Evolutionary conservation across 2,113 vertebrate genomes (phyloP).

Genomic region (Centrocercus urophasianus): DNA sequence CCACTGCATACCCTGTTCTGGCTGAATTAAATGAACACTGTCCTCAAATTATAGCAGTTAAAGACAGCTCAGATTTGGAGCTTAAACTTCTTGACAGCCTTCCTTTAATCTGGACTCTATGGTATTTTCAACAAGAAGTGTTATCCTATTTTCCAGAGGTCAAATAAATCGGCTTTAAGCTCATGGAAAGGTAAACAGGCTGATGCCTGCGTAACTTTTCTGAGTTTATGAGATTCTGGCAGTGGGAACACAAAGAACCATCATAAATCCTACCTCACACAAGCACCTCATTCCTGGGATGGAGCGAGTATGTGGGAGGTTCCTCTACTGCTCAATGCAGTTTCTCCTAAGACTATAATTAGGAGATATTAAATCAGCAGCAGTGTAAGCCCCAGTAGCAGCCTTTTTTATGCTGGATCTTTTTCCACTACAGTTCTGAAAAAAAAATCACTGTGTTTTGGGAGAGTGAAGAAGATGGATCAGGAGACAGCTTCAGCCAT

Average conservation of each 20-base stretch:
- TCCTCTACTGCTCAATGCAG: neutral
- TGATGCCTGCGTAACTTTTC: slow-evolving; percentile 61
- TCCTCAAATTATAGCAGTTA: slow-evolving; percentile 35
- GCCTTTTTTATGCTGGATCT: neutral
- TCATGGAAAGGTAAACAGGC: slow-evolving; percentile 76
- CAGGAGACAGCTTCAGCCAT: neutral
- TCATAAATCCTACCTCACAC: slow-evolving; percentile 68
- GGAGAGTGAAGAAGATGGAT: neutral
- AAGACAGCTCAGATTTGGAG: slow-evolving; percentile 31
- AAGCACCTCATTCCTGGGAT: slow-evolving; percentile 42
- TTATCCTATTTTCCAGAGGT: slow-evolving; percentile 74
- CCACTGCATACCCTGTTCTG: neutral
- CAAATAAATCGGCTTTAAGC: slow-evolving; percentile 79
- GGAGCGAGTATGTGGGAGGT: neutral
- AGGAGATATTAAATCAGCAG: slow-evolving; percentile 63
- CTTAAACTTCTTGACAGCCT: neutral
- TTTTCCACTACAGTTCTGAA: neutral
- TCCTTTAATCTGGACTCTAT: slow-evolving; percentile 44
- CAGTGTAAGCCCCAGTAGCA: slow-evolving; percentile 17
- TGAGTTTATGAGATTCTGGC: slow-evolving; percentile 79
- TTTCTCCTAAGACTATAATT: slow-evolving; percentile 51
- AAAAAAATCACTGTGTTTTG: neutral
- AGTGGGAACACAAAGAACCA: slow-evolving; percentile 55
- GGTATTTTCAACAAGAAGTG: slow-evolving; percentile 69
- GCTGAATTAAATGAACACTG: neutral